Conservation (phyloP, 2,888 invertebrate genomes). For the Ypsolopha sequella region DNA sequence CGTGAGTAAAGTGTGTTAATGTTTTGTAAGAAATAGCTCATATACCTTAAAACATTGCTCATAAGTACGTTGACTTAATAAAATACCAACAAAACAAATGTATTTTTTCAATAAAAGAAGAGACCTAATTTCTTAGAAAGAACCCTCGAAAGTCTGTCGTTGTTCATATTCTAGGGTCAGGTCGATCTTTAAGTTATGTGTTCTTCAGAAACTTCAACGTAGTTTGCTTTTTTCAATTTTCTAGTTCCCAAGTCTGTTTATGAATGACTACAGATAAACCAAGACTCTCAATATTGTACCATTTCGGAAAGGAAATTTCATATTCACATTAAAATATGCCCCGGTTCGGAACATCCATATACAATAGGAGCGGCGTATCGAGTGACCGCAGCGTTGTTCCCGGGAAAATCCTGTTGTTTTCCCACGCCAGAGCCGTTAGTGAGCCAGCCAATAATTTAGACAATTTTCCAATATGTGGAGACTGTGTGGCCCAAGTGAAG, state of each 20-base stretch:
- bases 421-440: slow-evolving; percentile 55
- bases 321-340: background rate
- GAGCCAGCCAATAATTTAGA: slow-evolving; percentile 61
- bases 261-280: background rate
- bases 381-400: slow-evolving; percentile 16
- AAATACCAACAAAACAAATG: no score
- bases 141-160: no score
- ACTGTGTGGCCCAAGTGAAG: slow-evolving; percentile 22
- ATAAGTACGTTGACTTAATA: no score
- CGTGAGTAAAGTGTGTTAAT: no score
- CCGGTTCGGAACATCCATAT: background rate
- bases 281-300: background rate
- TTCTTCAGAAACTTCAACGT: no score
- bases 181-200: no score
- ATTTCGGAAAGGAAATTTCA: background rate
- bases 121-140: no score
- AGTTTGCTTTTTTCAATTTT: background rate
- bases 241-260: no score
- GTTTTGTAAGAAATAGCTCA: no score
- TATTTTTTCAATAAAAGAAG: no score
- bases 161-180: no score
- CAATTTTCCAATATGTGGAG: slow-evolving; percentile 65
- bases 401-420: slow-evolving; percentile 54
- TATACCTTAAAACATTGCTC: no score
- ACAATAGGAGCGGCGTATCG: background rate